Evolutionary conservation across 2,113 vertebrate genomes (phyloP).

Genomic region (Passer domesticus): DNA sequence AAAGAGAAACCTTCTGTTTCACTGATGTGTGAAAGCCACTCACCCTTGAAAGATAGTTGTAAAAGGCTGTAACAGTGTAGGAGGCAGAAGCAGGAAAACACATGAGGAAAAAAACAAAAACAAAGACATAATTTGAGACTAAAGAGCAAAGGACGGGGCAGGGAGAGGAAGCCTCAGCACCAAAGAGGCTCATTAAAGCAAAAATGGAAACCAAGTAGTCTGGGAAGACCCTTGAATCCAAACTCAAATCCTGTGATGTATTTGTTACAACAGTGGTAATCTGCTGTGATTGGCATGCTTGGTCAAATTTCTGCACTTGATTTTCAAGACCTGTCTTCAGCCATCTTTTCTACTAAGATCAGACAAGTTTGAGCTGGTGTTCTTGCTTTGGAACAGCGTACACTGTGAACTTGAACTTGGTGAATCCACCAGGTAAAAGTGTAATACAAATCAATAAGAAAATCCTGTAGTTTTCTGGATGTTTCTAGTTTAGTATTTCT

Average conservation of each 20-base stretch:
- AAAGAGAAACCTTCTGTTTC: background rate
- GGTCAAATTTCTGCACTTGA: background rate
- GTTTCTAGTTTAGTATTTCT: background rate
- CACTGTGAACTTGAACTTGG: background rate
- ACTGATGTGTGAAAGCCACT: rapidly evolving
- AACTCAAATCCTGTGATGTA: background rate
- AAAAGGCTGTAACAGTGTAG: background rate
- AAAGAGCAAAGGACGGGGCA: background rate
- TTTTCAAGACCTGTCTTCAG: background rate
- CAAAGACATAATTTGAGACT: background rate
- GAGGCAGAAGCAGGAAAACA: background rate
- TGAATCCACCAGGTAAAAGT: background rate
- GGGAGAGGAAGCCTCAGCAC: background rate
- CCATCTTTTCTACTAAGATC: background rate
- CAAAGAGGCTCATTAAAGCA: background rate
- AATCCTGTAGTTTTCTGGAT: background rate
- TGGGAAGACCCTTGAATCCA: background rate
- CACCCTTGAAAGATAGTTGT: background rate
- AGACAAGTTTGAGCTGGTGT: background rate
- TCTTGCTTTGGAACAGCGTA: background rate
- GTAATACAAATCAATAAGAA: background rate
- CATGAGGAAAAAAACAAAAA: rapidly evolving
- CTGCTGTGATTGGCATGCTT: background rate
- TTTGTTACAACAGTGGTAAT: background rate
- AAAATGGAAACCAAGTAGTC: background rate